These are phyloP conservation scores for Acronicta psi DNA, from an alignment of 2,888 invertebrate genomes.

Conservation along the genomic window DNA sequence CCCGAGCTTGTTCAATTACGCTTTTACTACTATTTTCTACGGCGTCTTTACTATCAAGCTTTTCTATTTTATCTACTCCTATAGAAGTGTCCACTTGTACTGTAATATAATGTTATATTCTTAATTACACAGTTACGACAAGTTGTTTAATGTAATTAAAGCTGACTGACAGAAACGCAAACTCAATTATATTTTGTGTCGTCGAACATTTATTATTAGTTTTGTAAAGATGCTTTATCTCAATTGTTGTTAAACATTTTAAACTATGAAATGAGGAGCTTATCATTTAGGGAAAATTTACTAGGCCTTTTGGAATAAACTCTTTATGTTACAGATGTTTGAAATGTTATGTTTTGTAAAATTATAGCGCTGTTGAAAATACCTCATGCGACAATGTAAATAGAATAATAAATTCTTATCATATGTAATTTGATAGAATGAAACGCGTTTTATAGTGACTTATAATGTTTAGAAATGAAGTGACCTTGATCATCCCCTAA, in stretches of 20 bases:
- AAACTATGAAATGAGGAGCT: slow-evolving; percentile 77
- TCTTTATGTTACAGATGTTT: slow-evolving; percentile 68
- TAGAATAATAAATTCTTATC: slow-evolving; percentile 66
- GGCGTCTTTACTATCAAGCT: slow-evolving; percentile 77
- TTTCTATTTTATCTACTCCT: slow-evolving; percentile 69
- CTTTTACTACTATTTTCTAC: slow-evolving; percentile 84
- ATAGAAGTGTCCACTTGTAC: slow-evolving; percentile 57
- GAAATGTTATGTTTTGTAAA: slow-evolving; percentile 71
- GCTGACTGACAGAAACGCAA: slow-evolving; percentile 48
- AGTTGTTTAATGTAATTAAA: slow-evolving; percentile 44
- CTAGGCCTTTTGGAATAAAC: slow-evolving; percentile 71
- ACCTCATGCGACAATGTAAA: slow-evolving; percentile 79
- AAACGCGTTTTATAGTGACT: slow-evolving; percentile 78
- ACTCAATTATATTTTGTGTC: slow-evolving; percentile 44
- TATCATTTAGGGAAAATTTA: slow-evolving; percentile 81
- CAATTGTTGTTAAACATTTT: slow-evolving; percentile 50
- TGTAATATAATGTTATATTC: slow-evolving; percentile 49
- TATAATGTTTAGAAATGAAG: slow-evolving; percentile 86
- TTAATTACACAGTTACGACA: slow-evolving; percentile 38
- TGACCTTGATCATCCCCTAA: slow-evolving; percentile 86
- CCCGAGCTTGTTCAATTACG: slow-evolving; percentile 86
- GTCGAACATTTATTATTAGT: slow-evolving; percentile 32
- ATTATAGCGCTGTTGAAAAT: slow-evolving; percentile 78
- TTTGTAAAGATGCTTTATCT: slow-evolving; percentile 46
- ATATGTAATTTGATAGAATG: slow-evolving; percentile 71